These are phyloP conservation scores for Stegastes partitus DNA, from an alignment of 2,113 vertebrate species.

Conservation along the genomic window DNA sequence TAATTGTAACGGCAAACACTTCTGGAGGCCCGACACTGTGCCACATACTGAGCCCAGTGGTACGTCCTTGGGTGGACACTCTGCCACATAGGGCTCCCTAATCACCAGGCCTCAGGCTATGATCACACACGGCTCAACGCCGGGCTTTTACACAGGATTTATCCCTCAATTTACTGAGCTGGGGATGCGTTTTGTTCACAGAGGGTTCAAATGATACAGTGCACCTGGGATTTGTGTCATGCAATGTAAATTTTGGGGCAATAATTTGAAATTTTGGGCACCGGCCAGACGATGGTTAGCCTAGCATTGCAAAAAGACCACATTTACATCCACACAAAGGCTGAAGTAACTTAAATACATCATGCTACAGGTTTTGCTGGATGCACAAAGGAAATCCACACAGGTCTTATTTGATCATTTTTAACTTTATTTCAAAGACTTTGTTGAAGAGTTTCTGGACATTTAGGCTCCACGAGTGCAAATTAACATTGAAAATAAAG, in stretches of 20 bases:
- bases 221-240: slow-evolving; percentile 12
- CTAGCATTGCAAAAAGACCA: slow-evolving; percentile 3
- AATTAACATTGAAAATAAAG: too few relatives aligned
- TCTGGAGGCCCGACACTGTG: slow-evolving; percentile 42
- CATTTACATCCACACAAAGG: too few relatives aligned
- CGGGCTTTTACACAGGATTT: slow-evolving; percentile 53
- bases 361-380: too few relatives aligned
- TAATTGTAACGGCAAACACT: slow-evolving; percentile 31
- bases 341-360: too few relatives aligned
- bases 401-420: too few relatives aligned
- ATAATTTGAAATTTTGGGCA: neutral
- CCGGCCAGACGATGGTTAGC: neutral
- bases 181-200: slow-evolving; percentile 1
- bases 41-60: slow-evolving; percentile 56
- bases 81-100: slow-evolving; percentile 46
- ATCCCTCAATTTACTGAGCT: slow-evolving; percentile 42
- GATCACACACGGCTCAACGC: slow-evolving; percentile 50
- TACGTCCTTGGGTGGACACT: slow-evolving; percentile 40
- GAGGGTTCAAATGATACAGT: neutral
- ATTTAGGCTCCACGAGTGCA: too few relatives aligned
- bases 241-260: slow-evolving; percentile 1
- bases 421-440: too few relatives aligned
- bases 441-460: too few relatives aligned
- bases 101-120: slow-evolving; percentile 65
- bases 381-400: too few relatives aligned